Evolutionary conservation across 2,797 vertebrate genomes (phyloP).

Genomic region (Champsocephalus esox): DNA sequence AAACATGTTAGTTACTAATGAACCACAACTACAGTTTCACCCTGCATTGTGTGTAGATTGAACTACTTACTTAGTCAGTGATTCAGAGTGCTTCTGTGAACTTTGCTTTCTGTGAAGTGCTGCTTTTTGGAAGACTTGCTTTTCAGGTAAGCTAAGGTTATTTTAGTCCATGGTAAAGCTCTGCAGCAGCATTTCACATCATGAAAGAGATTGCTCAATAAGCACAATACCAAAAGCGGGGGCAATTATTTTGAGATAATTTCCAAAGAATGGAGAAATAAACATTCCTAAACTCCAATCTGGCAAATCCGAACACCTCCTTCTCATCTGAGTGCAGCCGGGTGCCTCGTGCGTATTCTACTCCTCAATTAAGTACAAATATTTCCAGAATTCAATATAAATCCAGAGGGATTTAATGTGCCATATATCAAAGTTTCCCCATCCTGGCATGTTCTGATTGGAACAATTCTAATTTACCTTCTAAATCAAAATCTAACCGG

Average conservation of each 20-base stretch:
- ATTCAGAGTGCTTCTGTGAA: too few species aligned
- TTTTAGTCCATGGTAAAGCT: background rate
- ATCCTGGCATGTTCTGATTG: conserved; percentile 34
- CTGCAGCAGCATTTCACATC: background rate
- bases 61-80: too few species aligned
- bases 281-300: too few species aligned
- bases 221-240: background rate
- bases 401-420: conserved; percentile 20
- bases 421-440: conserved; percentile 6
- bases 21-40: too few species aligned
- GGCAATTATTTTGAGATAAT: background rate
- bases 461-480: conserved; percentile 38
- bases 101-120: too few species aligned
- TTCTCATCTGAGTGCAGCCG: conserved; percentile 1
- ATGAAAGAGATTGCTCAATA: background rate
- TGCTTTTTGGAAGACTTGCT: too few species aligned
- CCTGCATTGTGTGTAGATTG: too few species aligned
- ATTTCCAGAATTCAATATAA: conserved; percentile 40
- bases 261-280: too few species aligned
- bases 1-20: too few species aligned
- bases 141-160: too few species aligned
- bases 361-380: conserved; percentile 35
- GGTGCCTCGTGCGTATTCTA: background rate
- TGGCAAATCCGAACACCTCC: background rate
- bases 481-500: conserved; percentile 34